Evolutionary conservation across 2,797 vertebrate species (phyloP).

Genomic region (Gastrophryne carolinensis): DNA sequence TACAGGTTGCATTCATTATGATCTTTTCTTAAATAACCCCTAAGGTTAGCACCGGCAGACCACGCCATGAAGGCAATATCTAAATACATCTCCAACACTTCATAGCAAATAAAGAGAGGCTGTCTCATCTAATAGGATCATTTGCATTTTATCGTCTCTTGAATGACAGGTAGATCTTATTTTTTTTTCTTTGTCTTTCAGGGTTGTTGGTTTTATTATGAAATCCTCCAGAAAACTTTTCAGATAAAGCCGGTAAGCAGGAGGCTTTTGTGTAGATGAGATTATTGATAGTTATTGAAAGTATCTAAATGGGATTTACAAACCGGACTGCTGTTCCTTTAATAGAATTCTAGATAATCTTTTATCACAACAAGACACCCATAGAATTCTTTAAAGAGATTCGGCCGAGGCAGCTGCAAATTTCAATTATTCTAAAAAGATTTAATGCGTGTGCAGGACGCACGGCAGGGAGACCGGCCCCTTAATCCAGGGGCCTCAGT

Average conservation of each 20-base stretch:
- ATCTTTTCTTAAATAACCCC: conserved; percentile 61
- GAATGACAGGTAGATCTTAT: conserved; percentile 74
- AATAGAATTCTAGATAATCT: conserved; percentile 92
- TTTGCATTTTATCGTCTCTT: conserved; percentile 66
- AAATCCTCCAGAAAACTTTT: conserved; percentile 74
- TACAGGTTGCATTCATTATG: conserved; percentile 62
- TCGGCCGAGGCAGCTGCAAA: conserved; percentile 85
- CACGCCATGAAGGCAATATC: conserved; percentile 41
- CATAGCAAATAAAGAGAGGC: conserved; percentile 47
- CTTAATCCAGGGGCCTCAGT: conserved; percentile 87
- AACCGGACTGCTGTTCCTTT: conserved; percentile 85
- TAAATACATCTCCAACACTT: conserved; percentile 59
- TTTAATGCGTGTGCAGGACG: conserved; percentile 89
- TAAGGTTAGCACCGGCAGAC: conserved; percentile 56
- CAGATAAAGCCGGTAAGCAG: conserved; percentile 80
- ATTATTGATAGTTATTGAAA: conserved; percentile 82
- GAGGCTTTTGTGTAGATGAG: conserved; percentile 75
- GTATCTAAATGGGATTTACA: conserved; percentile 84
- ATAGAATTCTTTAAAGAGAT: conserved; percentile 93
- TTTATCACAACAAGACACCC: conserved; percentile 90
- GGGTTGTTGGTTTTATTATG: conserved; percentile 66
- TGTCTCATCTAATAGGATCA: conserved; percentile 65
- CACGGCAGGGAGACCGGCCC: conserved; percentile 66
- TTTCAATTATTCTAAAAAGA: conserved; percentile 93
- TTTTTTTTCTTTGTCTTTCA: conserved; percentile 56